Evolutionary conservation across 2,797 vertebrate genomes (phyloP).

Genomic region (Streptopelia turtur): DNA sequence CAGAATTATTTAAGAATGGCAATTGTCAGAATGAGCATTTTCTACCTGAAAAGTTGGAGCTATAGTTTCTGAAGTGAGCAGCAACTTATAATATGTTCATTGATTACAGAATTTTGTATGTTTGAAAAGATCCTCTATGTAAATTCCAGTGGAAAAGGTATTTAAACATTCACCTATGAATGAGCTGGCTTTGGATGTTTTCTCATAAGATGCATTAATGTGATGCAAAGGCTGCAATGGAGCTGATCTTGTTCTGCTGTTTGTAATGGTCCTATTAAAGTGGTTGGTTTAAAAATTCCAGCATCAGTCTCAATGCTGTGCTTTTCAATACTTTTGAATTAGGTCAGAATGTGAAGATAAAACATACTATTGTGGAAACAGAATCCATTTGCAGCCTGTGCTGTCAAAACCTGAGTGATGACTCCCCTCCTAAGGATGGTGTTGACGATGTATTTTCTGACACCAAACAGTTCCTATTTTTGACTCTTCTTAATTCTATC

Average conservation of each 20-base stretch:
- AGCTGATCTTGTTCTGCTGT: neutral
- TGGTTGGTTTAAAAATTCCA: neutral
- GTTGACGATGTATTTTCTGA: slow-evolving; percentile 3
- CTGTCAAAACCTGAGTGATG: slow-evolving; percentile 39
- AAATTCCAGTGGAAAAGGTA: neutral
- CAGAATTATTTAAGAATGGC: neutral
- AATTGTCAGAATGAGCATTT: neutral
- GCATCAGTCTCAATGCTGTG: neutral
- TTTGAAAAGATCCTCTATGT: neutral
- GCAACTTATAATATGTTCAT: neutral
- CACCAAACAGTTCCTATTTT: slow-evolving; percentile 25
- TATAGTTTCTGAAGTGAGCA: neutral
- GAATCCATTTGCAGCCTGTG: neutral
- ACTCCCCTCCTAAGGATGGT: neutral
- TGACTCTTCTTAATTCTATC: slow-evolving; percentile 6
- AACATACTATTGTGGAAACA: neutral
- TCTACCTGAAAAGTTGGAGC: neutral
- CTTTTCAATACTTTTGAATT: neutral
- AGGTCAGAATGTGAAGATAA: neutral
- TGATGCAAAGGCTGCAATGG: neutral
- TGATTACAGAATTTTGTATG: neutral
- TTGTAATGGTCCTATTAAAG: neutral
- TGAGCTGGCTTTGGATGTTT: neutral
- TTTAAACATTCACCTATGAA: neutral
- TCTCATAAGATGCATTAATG: neutral